Conservation (phyloP, 2,113 vertebrate species). For the Osmerus mordax region DNA sequence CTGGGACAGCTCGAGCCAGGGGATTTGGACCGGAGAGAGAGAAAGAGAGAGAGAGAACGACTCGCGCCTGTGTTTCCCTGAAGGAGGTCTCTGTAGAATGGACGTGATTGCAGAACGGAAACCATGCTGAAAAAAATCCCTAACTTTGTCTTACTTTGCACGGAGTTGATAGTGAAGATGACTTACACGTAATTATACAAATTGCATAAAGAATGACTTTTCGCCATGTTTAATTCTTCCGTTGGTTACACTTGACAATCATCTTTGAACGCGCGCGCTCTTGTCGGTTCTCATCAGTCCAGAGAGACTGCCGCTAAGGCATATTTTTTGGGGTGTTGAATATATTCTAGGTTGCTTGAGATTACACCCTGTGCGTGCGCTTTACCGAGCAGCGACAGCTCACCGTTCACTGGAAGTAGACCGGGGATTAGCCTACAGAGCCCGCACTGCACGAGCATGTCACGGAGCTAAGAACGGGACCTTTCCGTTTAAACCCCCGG, state of each 20-base stretch:
- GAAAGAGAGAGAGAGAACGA: constrained; percentile 12
- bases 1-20: constrained; percentile 38
- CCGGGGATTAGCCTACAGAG: background rate
- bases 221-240: too few relatives aligned
- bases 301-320: too few relatives aligned
- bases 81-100: background rate
- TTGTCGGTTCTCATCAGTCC: too few relatives aligned
- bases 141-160: background rate
- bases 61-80: background rate
- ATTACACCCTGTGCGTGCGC: background rate
- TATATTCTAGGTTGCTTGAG: too few relatives aligned
- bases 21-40: constrained; percentile 20
- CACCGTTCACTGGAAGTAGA: background rate
- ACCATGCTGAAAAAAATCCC: background rate
- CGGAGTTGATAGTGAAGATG: background rate
- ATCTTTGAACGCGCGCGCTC: too few relatives aligned
- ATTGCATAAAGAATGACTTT: background rate
- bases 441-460: constrained; percentile 35
- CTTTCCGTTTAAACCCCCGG: constrained; percentile 22
- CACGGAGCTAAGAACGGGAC: constrained; percentile 48
- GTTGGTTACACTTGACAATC: too few relatives aligned
- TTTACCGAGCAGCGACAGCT: background rate
- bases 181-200: background rate
- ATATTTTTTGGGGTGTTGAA: too few relatives aligned
- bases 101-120: background rate